Percentiles rank a stretch among this genome's conserved stretches.
Evolutionary conservation across 2,888 invertebrate species (phyloP).

Genomic region (Oscheius myriophilus): DNA sequence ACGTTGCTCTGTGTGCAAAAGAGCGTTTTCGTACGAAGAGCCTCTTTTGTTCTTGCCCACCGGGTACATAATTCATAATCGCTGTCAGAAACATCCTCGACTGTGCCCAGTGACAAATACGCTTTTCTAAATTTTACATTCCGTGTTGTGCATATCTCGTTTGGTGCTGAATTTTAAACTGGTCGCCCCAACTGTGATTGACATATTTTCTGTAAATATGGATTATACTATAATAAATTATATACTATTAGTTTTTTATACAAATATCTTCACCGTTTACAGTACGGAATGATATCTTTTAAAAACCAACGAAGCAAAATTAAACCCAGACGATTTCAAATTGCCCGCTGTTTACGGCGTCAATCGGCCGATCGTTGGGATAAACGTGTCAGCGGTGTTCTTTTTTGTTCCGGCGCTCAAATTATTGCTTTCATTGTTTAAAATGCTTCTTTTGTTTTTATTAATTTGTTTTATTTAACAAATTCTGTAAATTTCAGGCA

Average conservation of each 20-base stretch:
- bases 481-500: neutral
- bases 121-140: neutral
- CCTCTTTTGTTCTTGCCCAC: conserved; percentile 12
- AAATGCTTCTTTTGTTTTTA: neutral
- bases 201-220: neutral
- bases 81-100: conserved; percentile 14
- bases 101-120: conserved; percentile 17
- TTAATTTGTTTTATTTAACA: neutral
- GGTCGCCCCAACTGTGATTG: neutral
- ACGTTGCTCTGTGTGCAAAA: neutral
- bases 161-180: neutral
- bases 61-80: conserved; percentile 5
- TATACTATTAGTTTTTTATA: neutral
- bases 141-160: neutral
- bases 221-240: neutral
- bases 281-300: neutral
- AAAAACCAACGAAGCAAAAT: neutral
- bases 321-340: no score
- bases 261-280: neutral
- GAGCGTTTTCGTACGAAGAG: conserved; percentile 2
- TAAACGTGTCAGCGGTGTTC: conserved; percentile 18
- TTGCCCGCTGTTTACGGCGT: conserved; percentile 17
- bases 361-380: conserved; percentile 10
- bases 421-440: neutral
- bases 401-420: neutral